Percentiles rank a stretch among this genome's conserved stretches.
phyloP scores from a whole-genome alignment of 2,113 vertebrate genomes.

The Patagioenas fasciata region DNA sequence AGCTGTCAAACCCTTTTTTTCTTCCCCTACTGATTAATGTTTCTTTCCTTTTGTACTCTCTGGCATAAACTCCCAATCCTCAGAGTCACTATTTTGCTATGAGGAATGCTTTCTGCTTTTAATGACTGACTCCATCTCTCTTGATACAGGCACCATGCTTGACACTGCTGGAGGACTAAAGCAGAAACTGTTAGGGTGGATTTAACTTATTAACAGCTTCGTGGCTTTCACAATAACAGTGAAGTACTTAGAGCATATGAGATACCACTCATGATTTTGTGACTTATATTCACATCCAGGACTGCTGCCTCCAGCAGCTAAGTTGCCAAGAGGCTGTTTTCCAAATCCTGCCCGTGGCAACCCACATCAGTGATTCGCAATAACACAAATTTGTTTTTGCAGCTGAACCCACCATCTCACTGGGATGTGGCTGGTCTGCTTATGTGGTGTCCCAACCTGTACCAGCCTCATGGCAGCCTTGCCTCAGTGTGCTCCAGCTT shows the following conservation, averaged over 20 bases:
- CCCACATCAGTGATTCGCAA: not conserved
- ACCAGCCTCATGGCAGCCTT: not conserved
- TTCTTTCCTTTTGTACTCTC: not conserved
- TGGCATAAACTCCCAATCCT: not conserved
- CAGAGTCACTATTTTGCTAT: not conserved
- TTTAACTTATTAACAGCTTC: not conserved
- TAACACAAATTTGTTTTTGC: not conserved
- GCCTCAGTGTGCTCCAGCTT: not conserved
- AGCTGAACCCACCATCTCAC: not conserved
- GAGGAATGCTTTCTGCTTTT: not conserved
- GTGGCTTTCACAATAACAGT: not conserved
- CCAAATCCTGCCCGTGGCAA: not conserved
- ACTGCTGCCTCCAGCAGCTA: not conserved
- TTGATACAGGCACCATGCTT: not conserved
- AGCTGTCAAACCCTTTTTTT: not conserved
- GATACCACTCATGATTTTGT: not conserved
- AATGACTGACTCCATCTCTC: not conserved
- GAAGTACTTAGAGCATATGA: not conserved
- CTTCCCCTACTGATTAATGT: rapidly evolving
- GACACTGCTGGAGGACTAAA: not conserved
- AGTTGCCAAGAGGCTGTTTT: not conserved
- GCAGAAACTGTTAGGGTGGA: not conserved
- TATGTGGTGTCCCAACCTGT: rapidly evolving
- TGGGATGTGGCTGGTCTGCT: not conserved
- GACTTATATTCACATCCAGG: not conserved